Base-by-base conservation (phyloP, 2,888 invertebrate species). In the Pyralis farinalis region DNA sequence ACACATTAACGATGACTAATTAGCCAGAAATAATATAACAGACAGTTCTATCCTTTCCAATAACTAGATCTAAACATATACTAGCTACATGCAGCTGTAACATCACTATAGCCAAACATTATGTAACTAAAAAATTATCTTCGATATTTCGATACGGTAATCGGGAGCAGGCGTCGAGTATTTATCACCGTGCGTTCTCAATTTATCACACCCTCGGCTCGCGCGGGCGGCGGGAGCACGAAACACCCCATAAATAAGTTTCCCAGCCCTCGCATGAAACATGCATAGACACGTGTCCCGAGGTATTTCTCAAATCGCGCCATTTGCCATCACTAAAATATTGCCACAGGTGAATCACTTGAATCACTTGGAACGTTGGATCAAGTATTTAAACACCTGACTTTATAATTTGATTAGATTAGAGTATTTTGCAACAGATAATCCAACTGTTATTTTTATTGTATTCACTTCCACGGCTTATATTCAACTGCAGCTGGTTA, bases 241-340 rank as follows among this genome's bases (percentile, higher is more conserved):
- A 11, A 9, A 32, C 32, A 38, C 20, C 39, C 39, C 28, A 33
- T 39, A 35, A 48, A 48, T 45, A 43, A 40, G 27, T 37, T 49
- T 31, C 30, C 42, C 37, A 42, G 29, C 42, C 37, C 25, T 44
- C 34, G 28, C 49, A 43, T 49, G n/a, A 44, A 46, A 43, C 27
- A 44, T 46, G 49, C 44, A 31, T 31, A 31, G 31, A 31, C 31
- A 31, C 31, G 31, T 31, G 31, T 12, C 12, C 10, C 31, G 11
- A 2, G 31, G 12, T 31, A 12, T 31, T 8, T 7, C 31, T 12
- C 25, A 31, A 31, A 31, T 7, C 31, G 12, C 7, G 5, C 31
- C 12, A 31, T 31, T 31, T 31, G 31, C 12, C 7, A 9, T 12
- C 12, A 31, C 31, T 31, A 12, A 31, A 31, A 31, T 31, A 31